Conservation (phyloP, 1,140 invertebrate species). For the Drosophila tsacasi region DNA sequence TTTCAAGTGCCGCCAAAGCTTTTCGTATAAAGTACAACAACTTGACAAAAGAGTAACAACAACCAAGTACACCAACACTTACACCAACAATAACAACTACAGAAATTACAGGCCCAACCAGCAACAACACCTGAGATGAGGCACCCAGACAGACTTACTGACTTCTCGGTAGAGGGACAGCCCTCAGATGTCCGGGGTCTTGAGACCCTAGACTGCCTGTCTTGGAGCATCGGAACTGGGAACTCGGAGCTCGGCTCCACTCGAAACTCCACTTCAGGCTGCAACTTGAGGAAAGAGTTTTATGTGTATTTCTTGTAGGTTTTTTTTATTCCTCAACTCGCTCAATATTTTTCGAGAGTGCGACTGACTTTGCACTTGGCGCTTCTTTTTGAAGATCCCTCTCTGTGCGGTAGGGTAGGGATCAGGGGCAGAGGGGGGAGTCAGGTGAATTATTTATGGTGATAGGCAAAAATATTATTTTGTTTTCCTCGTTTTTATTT, state of each 20-base stretch:
- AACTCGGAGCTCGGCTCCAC: constrained; percentile 22
- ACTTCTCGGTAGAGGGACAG: constrained; percentile 51
- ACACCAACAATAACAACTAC: constrained; percentile 50
- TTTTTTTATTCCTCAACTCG: constrained; percentile 33
- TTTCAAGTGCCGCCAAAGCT: constrained; percentile 60
- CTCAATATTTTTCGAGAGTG: constrained; percentile 75
- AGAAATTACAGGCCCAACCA: constrained; percentile 17
- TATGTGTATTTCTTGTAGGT: constrained; percentile 34
- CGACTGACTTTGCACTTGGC: constrained; percentile 78
- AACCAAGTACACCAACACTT: constrained; percentile 13
- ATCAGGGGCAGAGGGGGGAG: not conserved
- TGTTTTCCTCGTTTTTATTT: constrained; percentile 43
- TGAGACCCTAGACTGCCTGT: constrained; percentile 74
- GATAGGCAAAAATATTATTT: constrained; percentile 82
- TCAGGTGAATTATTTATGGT: constrained; percentile 81
- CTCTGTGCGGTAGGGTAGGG: constrained; percentile 17
- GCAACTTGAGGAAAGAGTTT: constrained; percentile 61
- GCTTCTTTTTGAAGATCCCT: constrained; percentile 82
- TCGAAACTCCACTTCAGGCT: constrained; percentile 53
- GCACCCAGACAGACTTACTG: constrained; percentile 1
- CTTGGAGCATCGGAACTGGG: constrained; percentile 51
- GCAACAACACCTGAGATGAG: constrained; percentile 1
- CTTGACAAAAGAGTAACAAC: constrained; percentile 65
- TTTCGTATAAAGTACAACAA: constrained; percentile 52
- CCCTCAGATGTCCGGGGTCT: constrained; percentile 44